Conservation (phyloP, 1,140 invertebrate species). For the Tetranychus cinnabarinus region DNA sequence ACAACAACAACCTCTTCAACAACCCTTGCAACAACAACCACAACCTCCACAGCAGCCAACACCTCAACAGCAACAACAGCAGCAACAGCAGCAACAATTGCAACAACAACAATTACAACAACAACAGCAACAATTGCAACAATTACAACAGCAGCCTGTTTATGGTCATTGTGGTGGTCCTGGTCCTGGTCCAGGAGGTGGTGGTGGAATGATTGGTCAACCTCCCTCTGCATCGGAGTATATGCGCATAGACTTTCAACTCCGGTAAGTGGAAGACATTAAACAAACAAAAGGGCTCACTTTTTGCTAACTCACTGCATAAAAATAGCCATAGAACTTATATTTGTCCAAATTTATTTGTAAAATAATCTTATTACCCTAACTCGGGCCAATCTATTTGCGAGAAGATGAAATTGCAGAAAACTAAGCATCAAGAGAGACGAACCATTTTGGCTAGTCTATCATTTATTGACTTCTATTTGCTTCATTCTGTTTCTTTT, state of each 20-base stretch:
- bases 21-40: constrained; percentile 11
- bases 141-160: constrained; percentile 10
- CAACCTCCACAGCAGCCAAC: constrained; percentile 5
- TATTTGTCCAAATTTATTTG: too few relatives aligned
- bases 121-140: constrained; percentile 7
- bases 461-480: not conserved
- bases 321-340: too few relatives aligned
- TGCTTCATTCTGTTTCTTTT: not conserved
- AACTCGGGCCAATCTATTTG: not conserved
- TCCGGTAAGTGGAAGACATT: not conserved
- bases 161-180: constrained; percentile 9
- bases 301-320: too few relatives aligned
- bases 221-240: not conserved
- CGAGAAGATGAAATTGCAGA: not conserved
- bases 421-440: not conserved
- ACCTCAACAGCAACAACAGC: constrained; percentile 12
- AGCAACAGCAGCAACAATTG: constrained; percentile 10
- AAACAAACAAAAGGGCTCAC: not conserved
- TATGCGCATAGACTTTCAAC: too few relatives aligned
- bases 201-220: not conserved
- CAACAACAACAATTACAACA: constrained; percentile 6
- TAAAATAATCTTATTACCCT: too few relatives aligned
- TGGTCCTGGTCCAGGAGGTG: constrained; percentile 1
- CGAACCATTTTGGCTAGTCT: not conserved
- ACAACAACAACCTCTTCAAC: constrained; percentile 11